Conservation (phyloP, 2,888 invertebrate genomes). For the Helleia helle region DNA sequence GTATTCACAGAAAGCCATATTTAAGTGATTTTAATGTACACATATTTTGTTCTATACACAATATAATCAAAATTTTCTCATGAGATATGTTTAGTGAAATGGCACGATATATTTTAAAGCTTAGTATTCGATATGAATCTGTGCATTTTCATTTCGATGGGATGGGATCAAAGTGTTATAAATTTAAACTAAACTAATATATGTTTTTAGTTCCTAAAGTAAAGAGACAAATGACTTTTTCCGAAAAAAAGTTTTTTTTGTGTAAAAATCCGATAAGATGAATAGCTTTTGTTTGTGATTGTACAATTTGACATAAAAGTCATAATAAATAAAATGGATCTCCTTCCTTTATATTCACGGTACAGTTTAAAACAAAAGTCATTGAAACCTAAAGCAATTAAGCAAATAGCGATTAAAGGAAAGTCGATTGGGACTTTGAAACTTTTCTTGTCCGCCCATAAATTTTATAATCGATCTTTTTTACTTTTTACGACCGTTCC, state of each 20-base stretch:
- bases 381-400: conserved; percentile 8
- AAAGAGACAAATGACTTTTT: too few species aligned
- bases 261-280: background rate
- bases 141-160: background rate
- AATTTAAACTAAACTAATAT: background rate
- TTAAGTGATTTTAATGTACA: too few species aligned
- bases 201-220: background rate
- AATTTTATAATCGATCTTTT: conserved; percentile 3
- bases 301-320: conserved; percentile 2
- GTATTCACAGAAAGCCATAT: too few species aligned
- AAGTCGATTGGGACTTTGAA: conserved; percentile 1
- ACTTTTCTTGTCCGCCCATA: background rate
- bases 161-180: background rate
- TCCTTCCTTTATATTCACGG: conserved; percentile 2
- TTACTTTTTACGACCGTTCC: conserved; percentile 1
- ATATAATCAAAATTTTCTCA: background rate
- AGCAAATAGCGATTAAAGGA: conserved; percentile 5
- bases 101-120: conserved; percentile 6
- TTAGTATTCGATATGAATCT: conserved; percentile 4
- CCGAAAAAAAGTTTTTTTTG: background rate
- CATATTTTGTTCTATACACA: background rate
- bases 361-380: conserved; percentile 7
- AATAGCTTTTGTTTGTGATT: background rate
- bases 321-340: conserved; percentile 1
- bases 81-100: conserved; percentile 5